Conservation (phyloP, 2,888 invertebrate species). For the Coenonympha glycerion region DNA sequence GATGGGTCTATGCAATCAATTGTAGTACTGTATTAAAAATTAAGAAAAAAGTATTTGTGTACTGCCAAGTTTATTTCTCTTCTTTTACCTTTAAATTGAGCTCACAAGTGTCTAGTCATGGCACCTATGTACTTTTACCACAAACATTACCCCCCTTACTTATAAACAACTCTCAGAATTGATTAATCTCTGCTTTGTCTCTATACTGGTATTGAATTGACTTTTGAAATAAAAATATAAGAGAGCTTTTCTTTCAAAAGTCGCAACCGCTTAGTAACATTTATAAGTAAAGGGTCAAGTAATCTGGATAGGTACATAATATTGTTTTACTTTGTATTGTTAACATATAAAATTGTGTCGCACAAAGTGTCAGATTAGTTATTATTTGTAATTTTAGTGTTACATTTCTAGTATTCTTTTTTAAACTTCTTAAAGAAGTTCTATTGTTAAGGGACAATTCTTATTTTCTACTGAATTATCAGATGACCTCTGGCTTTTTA, state of each 20-base stretch:
- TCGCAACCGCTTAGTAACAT: too few species aligned
- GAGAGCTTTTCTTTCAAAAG: too few species aligned
- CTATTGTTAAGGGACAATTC: not conserved
- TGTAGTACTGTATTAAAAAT: too few species aligned
- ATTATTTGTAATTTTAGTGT: not conserved
- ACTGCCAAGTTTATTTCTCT: too few species aligned
- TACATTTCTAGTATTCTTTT: constrained; percentile 15
- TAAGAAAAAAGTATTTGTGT: too few species aligned
- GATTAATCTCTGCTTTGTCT: too few species aligned
- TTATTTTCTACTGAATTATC: not conserved
- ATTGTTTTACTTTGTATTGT: not conserved
- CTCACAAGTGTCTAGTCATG: constrained; percentile 47
- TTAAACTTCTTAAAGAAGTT: constrained; percentile 22
- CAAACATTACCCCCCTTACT: too few species aligned
- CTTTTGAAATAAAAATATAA: too few species aligned
- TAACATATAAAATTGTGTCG: constrained; percentile 15
- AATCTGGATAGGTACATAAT: not conserved
- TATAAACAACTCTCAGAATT: too few species aligned
- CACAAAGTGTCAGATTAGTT: constrained; percentile 27
- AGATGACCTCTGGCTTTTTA: not conserved
- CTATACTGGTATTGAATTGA: too few species aligned
- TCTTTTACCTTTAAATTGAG: constrained; percentile 22
- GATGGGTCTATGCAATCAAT: too few species aligned
- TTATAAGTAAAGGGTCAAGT: too few species aligned
- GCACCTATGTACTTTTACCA: constrained; percentile 35